phyloP scores from a whole-genome alignment of 2,113 vertebrate species.

The Bujurquina vittata region DNA sequence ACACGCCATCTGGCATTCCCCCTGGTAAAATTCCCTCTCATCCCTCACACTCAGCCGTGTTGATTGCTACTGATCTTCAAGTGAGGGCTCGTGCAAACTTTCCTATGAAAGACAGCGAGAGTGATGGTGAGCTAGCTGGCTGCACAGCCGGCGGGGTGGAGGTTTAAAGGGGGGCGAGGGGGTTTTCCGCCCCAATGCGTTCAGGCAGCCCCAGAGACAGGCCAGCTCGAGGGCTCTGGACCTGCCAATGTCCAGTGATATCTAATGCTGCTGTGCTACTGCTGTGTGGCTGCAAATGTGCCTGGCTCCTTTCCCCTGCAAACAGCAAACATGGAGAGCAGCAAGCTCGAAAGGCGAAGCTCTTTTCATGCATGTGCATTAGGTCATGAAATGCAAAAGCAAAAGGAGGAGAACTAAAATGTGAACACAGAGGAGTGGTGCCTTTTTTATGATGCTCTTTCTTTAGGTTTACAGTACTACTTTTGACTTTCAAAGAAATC shows the following conservation, averaged over 20 bases:
- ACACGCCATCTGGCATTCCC: conserved; percentile 78
- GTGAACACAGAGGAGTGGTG: conserved; percentile 52
- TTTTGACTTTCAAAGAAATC: conserved; percentile 35
- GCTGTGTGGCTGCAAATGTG: conserved; percentile 9
- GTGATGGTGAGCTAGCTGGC: conserved; percentile 45
- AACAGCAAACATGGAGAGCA: conserved; percentile 16
- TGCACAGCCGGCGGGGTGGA: conserved; percentile 31
- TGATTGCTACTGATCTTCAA: conserved; percentile 73
- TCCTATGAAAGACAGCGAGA: conserved; percentile 56
- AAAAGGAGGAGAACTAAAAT: conserved; percentile 55
- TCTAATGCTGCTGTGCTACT: conserved; percentile 27
- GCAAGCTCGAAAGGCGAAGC: conserved; percentile 34
- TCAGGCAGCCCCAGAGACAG: conserved; percentile 42
- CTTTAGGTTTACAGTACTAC: conserved; percentile 20
- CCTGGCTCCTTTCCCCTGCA: conserved; percentile 11
- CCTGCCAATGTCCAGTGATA: conserved; percentile 41
- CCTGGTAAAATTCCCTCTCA: conserved; percentile 73
- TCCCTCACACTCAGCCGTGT: conserved; percentile 66
- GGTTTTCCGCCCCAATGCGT: conserved; percentile 49
- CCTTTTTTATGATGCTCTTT: conserved; percentile 48
- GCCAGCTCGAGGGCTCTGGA: conserved; percentile 39
- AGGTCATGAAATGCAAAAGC: conserved; percentile 55
- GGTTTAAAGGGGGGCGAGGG: conserved; percentile 4
- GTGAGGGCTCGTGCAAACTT: conserved; percentile 66
- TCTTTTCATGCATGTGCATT: conserved; percentile 65